Base-by-base conservation (phyloP, 2,888 invertebrate genomes). In the Girardia tigrina region DNA sequence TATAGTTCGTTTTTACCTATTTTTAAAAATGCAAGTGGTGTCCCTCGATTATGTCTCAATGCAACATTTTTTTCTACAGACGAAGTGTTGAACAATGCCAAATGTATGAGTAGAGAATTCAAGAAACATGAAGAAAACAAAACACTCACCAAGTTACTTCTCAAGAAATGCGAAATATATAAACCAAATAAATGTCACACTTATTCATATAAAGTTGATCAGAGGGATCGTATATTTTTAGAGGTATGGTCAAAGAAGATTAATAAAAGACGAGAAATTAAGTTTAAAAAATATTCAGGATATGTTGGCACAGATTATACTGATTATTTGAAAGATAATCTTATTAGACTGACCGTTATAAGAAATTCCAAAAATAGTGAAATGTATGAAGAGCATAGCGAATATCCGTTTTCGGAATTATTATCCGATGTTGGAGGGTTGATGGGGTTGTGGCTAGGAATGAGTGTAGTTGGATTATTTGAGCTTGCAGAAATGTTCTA, bases 1-100 rank as follows among this genome's bases (percentile, higher is more conserved):
- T 56, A 56, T n/a, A 56, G 56, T 56, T 23, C 56, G 23, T 56
- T 56, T 56, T 56, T 56, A n/a, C 56, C 56, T 20, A 56, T 56
- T n/a, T 56, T 8, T 56, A 56, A 56, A 56, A 56, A 56, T 16
- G 8, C 4, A 12, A 56, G 20, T 23, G 56, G 56, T 20, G n/a
- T 56, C 23, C 56, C 56, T 4, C 4, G 4, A 56, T 8, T 56
- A 2, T 56, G 56, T 56, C 23, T 56, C n/a, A 56, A 56, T 56
- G 56, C 56, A 56, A 56, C 56, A 23, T n/a, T 8, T n/a, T 56
- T 56, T 56, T 56, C 56, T 16, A n/a, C 6, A 2, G 4, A 4
- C 4, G 20, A 56, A 56, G n/a, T 56, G n/a, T n/a, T 56, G 4
- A n/a, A 56, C n/a, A 56, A 56, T 56, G 56, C 56, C 4, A 56